phyloP scores from a whole-genome alignment of 2,888 invertebrate genomes.

The Apamea monoglypha region DNA sequence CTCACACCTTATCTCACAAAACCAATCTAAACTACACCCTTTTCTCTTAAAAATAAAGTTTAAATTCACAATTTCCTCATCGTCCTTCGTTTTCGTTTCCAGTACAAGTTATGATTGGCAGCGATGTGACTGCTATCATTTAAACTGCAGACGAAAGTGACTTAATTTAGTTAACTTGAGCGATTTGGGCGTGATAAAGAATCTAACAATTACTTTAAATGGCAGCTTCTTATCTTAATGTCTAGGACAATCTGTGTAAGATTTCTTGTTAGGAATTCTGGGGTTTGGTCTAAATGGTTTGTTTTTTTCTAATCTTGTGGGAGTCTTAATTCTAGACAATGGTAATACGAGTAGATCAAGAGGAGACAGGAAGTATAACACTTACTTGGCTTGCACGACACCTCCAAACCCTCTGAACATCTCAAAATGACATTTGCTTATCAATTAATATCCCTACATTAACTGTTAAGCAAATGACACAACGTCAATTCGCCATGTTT shows the following conservation, averaged over 20 bases:
- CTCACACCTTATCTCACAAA: conserved; percentile 79
- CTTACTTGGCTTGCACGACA: neutral
- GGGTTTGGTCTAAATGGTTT: neutral
- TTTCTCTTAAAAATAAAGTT: conserved; percentile 54
- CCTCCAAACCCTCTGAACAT: neutral
- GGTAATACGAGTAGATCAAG: no score
- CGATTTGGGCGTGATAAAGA: conserved; percentile 33
- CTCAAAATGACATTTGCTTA: neutral
- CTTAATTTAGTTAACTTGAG: conserved; percentile 42
- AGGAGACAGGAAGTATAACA: neutral
- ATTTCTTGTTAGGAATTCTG: neutral
- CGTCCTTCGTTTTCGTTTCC: conserved; percentile 65
- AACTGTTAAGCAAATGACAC: neutral
- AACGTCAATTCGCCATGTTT: neutral
- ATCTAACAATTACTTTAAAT: conserved; percentile 41
- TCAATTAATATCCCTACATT: neutral
- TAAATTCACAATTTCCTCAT: conserved; percentile 39
- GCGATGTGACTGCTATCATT: conserved; percentile 59
- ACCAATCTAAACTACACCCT: conserved; percentile 71
- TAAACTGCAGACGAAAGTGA: conserved; percentile 30
- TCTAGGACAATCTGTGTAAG: neutral
- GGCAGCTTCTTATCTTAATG: conserved; percentile 18
- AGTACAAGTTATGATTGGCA: conserved; percentile 75
- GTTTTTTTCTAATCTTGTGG: conserved; percentile 2
- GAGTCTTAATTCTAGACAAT: neutral